phyloP scores from a whole-genome alignment of 2,888 invertebrate species.

The Eurytoma californica region DNA sequence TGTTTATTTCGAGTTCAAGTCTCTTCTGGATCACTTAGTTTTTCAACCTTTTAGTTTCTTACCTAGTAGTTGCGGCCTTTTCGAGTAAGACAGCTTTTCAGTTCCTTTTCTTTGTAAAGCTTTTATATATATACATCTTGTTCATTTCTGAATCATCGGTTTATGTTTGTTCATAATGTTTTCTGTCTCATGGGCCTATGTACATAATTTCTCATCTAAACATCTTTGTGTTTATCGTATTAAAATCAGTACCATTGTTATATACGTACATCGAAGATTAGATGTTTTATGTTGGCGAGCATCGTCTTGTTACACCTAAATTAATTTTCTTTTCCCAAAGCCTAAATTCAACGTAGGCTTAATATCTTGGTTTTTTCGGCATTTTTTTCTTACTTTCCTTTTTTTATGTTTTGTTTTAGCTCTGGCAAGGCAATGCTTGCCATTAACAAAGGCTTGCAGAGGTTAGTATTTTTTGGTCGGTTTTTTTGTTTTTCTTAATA shows the following conservation, averaged over 20 bases:
- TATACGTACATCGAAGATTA: too few species aligned
- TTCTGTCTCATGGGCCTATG: too few species aligned
- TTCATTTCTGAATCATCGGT: too few species aligned
- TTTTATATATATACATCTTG: neutral
- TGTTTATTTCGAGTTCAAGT: conserved; percentile 7
- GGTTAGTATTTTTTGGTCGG: conserved; percentile 79
- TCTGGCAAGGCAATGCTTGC: conserved; percentile 89
- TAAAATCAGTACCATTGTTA: too few species aligned
- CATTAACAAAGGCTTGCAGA: conserved; percentile 90
- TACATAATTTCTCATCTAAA: too few species aligned
- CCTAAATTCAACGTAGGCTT: conserved; percentile 58
- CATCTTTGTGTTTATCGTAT: too few species aligned
- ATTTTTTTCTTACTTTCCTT: conserved; percentile 74
- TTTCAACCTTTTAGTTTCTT: conserved; percentile 28
- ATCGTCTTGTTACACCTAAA: conserved; percentile 57
- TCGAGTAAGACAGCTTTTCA: neutral
- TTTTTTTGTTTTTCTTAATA: conserved; percentile 64
- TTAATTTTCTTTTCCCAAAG: conserved; percentile 49
- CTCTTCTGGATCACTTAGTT: neutral
- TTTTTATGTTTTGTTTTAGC: conserved; percentile 81
- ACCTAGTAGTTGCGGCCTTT: conserved; percentile 12
- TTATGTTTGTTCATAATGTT: too few species aligned
- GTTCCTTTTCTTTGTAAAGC: conserved; percentile 9
- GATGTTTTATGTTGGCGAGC: conserved; percentile 23
- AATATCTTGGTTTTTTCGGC: conserved; percentile 60